phyloP scores from a whole-genome alignment of 2,113 vertebrate genomes.

The Oncorhynchus kisutch region DNA sequence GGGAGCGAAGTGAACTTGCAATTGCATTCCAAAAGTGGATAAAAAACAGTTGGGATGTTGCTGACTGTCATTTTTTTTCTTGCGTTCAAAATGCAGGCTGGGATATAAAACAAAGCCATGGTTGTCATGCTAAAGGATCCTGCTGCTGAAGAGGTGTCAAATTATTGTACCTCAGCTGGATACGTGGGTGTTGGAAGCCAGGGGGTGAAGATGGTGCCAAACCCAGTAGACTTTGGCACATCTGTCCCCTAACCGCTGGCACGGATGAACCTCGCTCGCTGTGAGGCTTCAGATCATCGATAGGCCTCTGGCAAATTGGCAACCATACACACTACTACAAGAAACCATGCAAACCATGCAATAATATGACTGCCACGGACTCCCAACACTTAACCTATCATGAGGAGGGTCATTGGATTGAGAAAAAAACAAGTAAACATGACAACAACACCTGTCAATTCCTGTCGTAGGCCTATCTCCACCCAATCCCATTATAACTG shows the following conservation, averaged over 20 bases:
- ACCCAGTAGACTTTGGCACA: slow-evolving; percentile 79
- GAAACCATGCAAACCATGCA: slow-evolving; percentile 41
- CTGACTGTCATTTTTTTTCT: slow-evolving; percentile 84
- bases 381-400: slow-evolving; percentile 31
- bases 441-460: slow-evolving; percentile 53
- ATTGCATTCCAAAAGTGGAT: slow-evolving; percentile 51
- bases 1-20: slow-evolving; percentile 64
- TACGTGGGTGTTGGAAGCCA: slow-evolving; percentile 68
- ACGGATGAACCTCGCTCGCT: slow-evolving; percentile 52
- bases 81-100: slow-evolving; percentile 69
- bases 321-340: slow-evolving; percentile 13
- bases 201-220: slow-evolving; percentile 66
- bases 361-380: slow-evolving; percentile 3
- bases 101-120: slow-evolving; percentile 78
- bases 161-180: slow-evolving; percentile 87
- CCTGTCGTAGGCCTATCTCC: slow-evolving; percentile 25
- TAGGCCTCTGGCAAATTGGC: slow-evolving; percentile 54
- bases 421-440: slow-evolving; percentile 49
- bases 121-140: slow-evolving; percentile 78
- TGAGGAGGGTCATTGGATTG: slow-evolving; percentile 39
- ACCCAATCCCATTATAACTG: slow-evolving; percentile 9
- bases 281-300: slow-evolving; percentile 53
- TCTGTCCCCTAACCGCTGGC: slow-evolving; percentile 75
- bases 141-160: slow-evolving; percentile 81
- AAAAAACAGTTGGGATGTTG: slow-evolving; percentile 76